Base-by-base conservation (phyloP, 2,888 invertebrate species). In the Leucania comma region DNA sequence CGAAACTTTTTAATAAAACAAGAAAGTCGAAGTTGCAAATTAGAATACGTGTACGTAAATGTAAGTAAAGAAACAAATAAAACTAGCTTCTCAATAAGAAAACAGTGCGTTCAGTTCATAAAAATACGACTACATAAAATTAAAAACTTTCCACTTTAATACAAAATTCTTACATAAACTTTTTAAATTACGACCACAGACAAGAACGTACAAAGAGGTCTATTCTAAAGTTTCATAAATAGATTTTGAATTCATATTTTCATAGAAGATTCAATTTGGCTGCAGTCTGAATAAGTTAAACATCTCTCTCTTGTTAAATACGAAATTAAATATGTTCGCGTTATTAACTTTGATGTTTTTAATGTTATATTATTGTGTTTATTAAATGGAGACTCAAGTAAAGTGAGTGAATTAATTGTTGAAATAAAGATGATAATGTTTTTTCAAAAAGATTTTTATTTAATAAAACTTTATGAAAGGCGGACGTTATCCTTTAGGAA, bases 201-300 rank as follows among this genome's bases (percentile, higher is more conserved):
- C 81, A 81, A 80, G 81, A 78, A 67, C 72, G 80, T 76, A 76
- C 77, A 84, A 81, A 80, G 77, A 78, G 64, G 73, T 81, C 60
- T 81, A 80, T 76, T 82, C 75, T 78, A 66, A 85, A 86, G 78
- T 86, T 86, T 79, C 68, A 72, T 85, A 81, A 88, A 87, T 86
- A 78, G 66, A 81, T 82, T 88, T 73, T 76, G 74, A 84, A 86
- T 82, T 89, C 77, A 86, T 84, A 89, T 89, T 88, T 87, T 86
- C 82, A 71, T 74, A 80, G 76, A 48, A 82, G 72, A 88, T 87
- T 87, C 78, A 89, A 89, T 89, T 88, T 88, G 56, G 72, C 82
- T 75, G 80, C 76, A 86, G 84, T 76, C 69, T 75, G 80, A 83
- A 84, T 84, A 81, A 80, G 82, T 84, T 83, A 71, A 78, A 72